These are phyloP conservation scores for Corythornis vintsioides DNA, from an alignment of 2,113 vertebrate species.

Conservation along the genomic window DNA sequence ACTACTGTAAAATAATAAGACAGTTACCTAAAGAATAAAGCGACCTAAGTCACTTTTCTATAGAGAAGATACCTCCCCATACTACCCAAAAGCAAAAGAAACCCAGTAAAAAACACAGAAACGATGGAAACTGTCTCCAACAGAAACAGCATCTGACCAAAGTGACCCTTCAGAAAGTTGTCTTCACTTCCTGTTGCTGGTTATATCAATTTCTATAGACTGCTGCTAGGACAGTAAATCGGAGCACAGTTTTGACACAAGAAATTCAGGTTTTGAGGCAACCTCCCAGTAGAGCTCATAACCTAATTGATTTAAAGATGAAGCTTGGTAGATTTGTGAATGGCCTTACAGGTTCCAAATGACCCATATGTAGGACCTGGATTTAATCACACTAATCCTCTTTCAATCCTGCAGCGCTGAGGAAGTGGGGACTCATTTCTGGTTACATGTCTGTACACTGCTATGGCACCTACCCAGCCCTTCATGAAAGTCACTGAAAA, in stretches of 20 bases:
- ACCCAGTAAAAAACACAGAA: not conserved
- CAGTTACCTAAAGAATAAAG: not conserved
- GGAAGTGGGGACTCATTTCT: not conserved
- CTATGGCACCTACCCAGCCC: not conserved
- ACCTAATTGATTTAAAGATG: slow-evolving; percentile 33
- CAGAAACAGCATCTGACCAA: not conserved
- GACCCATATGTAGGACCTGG: not conserved
- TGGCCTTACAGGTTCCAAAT: not conserved
- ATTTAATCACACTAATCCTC: not conserved
- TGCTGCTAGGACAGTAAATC: not conserved
- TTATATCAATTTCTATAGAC: not conserved
- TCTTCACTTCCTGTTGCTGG: not conserved
- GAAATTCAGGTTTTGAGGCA: slow-evolving; percentile 4
- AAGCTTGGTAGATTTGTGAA: not conserved
- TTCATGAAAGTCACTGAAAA: not conserved
- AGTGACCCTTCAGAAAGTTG: not conserved
- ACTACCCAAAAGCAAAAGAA: not conserved
- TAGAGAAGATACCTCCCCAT: not conserved
- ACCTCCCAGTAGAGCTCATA: not conserved
- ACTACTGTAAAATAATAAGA: not conserved
- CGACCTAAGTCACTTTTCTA: not conserved
- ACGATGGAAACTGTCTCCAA: not conserved
- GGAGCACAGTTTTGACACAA: not conserved
- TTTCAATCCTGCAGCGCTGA: not conserved
- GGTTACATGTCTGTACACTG: not conserved